These are phyloP conservation scores for Ascaphus truei DNA, from an alignment of 2,113 vertebrate species.

Conservation along the genomic window DNA sequence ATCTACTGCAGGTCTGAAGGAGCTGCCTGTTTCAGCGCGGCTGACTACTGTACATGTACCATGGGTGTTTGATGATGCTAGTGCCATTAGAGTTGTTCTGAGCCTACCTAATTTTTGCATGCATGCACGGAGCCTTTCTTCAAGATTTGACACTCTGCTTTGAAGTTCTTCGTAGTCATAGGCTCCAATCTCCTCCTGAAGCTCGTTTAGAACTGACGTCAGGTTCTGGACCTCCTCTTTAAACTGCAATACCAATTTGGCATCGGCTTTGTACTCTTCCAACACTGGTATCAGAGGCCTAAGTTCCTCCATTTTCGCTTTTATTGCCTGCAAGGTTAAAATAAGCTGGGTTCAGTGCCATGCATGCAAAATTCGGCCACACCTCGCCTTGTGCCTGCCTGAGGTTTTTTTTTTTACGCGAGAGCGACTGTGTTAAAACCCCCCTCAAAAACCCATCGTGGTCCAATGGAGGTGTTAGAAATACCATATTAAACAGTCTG, in stretches of 20 bases:
- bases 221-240: slow-evolving; percentile 99
- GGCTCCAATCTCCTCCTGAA: slow-evolving; percentile 98
- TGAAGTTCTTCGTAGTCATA: slow-evolving; percentile 99
- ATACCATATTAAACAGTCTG: slow-evolving; percentile 80
- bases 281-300: slow-evolving; percentile 98
- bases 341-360: slow-evolving; percentile 95
- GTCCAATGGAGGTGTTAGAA: not conserved
- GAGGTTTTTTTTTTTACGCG: slow-evolving; percentile 40
- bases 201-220: slow-evolving; percentile 96
- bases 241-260: slow-evolving; percentile 99
- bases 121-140: slow-evolving; percentile 98
- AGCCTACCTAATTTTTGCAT: slow-evolving; percentile 99
- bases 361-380: slow-evolving; percentile 74
- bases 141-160: slow-evolving; percentile 97
- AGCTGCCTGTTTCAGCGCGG: slow-evolving; percentile 41
- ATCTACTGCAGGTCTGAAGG: not conserved
- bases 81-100: slow-evolving; percentile 59
- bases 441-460: not conserved
- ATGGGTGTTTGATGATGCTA: slow-evolving; percentile 23
- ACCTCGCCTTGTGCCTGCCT: slow-evolving; percentile 64
- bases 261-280: slow-evolving; percentile 99
- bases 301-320: slow-evolving; percentile 99
- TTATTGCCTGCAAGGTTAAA: slow-evolving; percentile 99
- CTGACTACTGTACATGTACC: slow-evolving; percentile 47
- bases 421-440: slow-evolving; percentile 42